Percentiles rank a stretch among this genome's conserved stretches.
phyloP scores from a whole-genome alignment of 2,113 vertebrate species.

The Xenotilapia leptura region DNA sequence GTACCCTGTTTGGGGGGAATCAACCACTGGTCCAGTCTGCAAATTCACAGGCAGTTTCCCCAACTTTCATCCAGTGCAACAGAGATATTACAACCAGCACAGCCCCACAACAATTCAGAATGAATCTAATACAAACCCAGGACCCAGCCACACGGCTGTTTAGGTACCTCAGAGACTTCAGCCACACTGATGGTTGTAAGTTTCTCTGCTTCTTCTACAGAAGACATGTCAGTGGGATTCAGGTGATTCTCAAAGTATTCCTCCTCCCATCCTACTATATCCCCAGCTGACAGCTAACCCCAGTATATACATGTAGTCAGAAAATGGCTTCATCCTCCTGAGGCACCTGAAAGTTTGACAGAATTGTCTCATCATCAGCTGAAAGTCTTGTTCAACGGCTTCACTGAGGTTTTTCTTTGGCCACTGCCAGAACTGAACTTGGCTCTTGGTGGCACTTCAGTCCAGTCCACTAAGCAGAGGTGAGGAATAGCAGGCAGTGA shows the following conservation, averaged over 20 bases:
- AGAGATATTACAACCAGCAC: neutral
- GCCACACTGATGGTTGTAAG: neutral
- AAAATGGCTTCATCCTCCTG: neutral
- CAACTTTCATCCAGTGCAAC: neutral
- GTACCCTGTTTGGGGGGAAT: neutral
- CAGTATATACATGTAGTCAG: neutral
- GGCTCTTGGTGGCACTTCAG: neutral
- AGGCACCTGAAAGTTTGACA: neutral
- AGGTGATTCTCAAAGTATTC: neutral
- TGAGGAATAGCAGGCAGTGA: neutral
- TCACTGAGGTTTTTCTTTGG: neutral
- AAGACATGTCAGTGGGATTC: neutral
- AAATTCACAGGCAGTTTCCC: accelerated
- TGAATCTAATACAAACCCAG: accelerated
- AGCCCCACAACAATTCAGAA: neutral
- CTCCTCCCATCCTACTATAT: neutral
- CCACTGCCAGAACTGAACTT: neutral
- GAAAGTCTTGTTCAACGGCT: neutral
- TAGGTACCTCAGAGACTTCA: neutral
- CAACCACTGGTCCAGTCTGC: neutral
- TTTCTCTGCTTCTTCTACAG: neutral
- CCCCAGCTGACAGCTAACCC: neutral
- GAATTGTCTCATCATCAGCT: neutral
- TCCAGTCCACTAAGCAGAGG: neutral
- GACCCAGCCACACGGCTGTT: neutral